Conservation (phyloP, 2,113 vertebrate species). For the Anas platyrhynchos region DNA sequence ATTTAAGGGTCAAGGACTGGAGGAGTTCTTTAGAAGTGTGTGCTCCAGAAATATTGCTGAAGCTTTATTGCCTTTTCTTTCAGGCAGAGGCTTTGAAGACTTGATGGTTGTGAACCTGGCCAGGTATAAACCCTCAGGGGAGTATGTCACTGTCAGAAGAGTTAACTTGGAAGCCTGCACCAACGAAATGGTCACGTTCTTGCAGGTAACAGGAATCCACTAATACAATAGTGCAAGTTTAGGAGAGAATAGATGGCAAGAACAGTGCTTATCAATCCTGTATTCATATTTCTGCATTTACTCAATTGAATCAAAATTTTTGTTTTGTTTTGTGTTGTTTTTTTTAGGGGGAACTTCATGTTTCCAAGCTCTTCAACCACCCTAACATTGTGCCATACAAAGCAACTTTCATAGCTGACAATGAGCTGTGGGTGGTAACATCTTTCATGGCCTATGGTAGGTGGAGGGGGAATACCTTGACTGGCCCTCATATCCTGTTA, state of each 20-base stretch:
- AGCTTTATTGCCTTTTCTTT: slow-evolving; percentile 22
- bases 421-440: slow-evolving; percentile 96
- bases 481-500: neutral
- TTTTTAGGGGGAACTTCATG: slow-evolving; percentile 83
- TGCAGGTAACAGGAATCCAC: slow-evolving; percentile 83
- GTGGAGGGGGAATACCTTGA: neutral
- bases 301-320: neutral
- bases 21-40: neutral
- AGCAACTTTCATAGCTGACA: slow-evolving; percentile 93
- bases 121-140: slow-evolving; percentile 88
- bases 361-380: slow-evolving; percentile 96
- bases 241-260: neutral
- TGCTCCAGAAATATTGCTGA: neutral
- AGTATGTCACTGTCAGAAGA: slow-evolving; percentile 90
- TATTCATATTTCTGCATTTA: neutral
- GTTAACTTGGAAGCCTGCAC: slow-evolving; percentile 95
- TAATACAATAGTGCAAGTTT: neutral
- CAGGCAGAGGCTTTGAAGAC: slow-evolving; percentile 93
- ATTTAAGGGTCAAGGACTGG: neutral
- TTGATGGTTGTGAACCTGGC: slow-evolving; percentile 95
- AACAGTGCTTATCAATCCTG: neutral
- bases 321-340: neutral
- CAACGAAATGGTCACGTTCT: slow-evolving; percentile 94
- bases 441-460: slow-evolving; percentile 98
- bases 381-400: slow-evolving; percentile 94